phyloP scores from a whole-genome alignment of 2,797 vertebrate genomes.

The Phylloscopus collybita region DNA sequence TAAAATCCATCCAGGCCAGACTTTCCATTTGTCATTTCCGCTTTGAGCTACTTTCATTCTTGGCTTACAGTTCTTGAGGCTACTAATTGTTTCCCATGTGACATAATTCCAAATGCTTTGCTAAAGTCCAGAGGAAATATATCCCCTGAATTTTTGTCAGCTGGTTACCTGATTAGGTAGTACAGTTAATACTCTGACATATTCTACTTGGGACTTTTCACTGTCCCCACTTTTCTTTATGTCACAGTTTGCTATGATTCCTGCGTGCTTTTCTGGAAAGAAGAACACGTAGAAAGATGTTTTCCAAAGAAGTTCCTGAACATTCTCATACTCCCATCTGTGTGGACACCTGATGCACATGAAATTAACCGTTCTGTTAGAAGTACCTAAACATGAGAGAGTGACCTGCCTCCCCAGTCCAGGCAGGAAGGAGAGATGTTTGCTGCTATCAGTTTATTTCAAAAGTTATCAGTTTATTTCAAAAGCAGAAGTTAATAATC shows the following conservation, averaged over 20 bases:
- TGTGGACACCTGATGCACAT: neutral
- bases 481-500: neutral
- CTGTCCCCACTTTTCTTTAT: neutral
- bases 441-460: neutral
- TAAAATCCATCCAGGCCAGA: neutral
- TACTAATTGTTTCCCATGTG: neutral
- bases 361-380: neutral
- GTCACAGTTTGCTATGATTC: neutral
- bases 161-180: neutral
- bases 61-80: neutral
- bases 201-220: neutral
- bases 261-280: neutral
- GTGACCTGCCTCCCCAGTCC: neutral
- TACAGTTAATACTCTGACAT: neutral
- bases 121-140: neutral
- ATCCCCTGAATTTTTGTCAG: neutral
- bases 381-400: neutral
- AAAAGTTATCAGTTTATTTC: neutral
- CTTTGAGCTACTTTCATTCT: neutral
- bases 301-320: neutral
- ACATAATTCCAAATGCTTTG: neutral
- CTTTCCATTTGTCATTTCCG: neutral
- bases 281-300: neutral
- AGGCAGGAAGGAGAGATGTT: neutral
- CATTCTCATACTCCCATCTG: neutral